Base-by-base conservation (phyloP, 2,797 vertebrate genomes). In the Choloepus didactylus region DNA sequence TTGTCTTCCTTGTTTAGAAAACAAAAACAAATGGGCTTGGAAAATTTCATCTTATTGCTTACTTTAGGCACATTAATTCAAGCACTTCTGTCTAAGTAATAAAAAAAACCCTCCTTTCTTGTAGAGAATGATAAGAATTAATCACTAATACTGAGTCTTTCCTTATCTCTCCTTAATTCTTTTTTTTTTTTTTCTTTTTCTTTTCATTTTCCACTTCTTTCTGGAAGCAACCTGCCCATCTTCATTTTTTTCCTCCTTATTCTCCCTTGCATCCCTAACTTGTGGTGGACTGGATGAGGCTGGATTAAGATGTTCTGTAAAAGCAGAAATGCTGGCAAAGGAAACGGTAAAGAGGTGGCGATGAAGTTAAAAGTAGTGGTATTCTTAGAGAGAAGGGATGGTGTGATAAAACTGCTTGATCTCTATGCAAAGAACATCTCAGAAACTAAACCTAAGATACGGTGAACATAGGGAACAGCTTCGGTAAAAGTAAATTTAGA, bases 1-100 rank as follows among this genome's bases (percentile, higher is more conserved):
- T 51, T 70, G 0, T 73, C 44, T 85, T 18, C 35, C 77, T 93
- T 54, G 18, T 72, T 82, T 67, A 70, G 44, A 82, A 92, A 70
- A 66, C 18, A 89, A 94, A 70, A 73, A 35, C 21, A 87, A 75
- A 10, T 59, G 11, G 11, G 27, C 23, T 35, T 46, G 77, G 64
- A 29, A 51, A 59, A 79, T 25, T 79, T 85, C 59, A 69, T 67
- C 90, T 70, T 41, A 29, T 25, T 85, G 27, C 44, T 84, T 75
- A 66, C 27, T 64, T 73, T 60, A 79, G 41, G 16, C 59, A 9
- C 9, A 25, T 87, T 89, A 44, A 23, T 41, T 82, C 35, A 73
- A n/a, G 14, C 10, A 46, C 9, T 94, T 81, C 56, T 80, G 89
- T 15, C 31, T 31, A 41, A 0, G 19, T 72, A 46, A 38, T 82